A percentile compares a stretch with the other conserved stretches of the same genome.
Conservation (phyloP, 2,113 vertebrate genomes). For the Mesitornis unicolor region DNA sequence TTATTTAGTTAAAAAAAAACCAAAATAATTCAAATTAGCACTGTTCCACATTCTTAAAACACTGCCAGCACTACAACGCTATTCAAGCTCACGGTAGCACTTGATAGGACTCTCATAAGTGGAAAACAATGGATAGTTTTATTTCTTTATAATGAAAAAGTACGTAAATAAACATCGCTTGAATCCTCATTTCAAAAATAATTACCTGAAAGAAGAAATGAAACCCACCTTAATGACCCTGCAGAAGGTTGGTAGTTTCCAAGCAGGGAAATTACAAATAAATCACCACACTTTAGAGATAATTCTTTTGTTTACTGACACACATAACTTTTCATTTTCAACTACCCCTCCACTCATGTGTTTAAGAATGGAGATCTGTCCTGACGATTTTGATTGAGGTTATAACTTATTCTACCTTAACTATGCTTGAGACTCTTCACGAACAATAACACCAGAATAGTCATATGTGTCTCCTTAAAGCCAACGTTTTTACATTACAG, state of each 20-base stretch:
- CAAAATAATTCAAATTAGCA: not conserved
- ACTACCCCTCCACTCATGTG: not conserved
- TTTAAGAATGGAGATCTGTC: not conserved
- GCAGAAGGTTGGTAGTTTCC: not conserved
- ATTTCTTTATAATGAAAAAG: not conserved
- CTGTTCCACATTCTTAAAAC: not conserved
- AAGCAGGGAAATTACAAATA: not conserved
- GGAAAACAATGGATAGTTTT: not conserved
- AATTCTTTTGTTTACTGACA: not conserved
- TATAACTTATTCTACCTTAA: not conserved
- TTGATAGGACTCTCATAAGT: not conserved
- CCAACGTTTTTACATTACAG: not conserved
- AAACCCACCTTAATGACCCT: not conserved
- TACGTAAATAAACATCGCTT: not conserved
- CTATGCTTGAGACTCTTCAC: not conserved
- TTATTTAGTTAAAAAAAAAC: not conserved
- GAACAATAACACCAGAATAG: not conserved
- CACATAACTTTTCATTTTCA: not conserved
- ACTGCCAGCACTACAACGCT: not conserved
- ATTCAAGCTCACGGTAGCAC: not conserved
- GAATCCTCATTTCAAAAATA: not conserved
- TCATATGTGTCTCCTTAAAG: not conserved
- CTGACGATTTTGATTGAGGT: not conserved
- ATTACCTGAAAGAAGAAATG: not conserved
- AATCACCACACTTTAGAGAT: not conserved